These are phyloP conservation scores for Prochilodus magdalenae DNA, from an alignment of 2,113 vertebrate species.

Conservation along the genomic window DNA sequence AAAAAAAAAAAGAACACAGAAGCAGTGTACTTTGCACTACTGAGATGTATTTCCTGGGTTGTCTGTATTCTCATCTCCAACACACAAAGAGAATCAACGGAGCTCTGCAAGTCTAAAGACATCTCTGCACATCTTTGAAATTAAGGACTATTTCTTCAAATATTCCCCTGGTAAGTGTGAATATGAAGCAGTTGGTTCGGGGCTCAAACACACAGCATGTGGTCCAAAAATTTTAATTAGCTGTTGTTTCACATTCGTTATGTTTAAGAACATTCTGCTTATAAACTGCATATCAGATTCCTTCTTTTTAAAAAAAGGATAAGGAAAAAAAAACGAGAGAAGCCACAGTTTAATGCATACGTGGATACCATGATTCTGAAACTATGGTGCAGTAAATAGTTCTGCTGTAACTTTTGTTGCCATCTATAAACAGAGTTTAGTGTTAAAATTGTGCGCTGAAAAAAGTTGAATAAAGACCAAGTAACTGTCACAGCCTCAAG, in stretches of 20 bases:
- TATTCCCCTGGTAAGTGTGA: conserved; percentile 29
- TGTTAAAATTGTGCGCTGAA: not conserved
- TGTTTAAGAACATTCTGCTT: not conserved
- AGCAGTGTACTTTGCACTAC: not conserved
- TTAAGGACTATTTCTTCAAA: not conserved
- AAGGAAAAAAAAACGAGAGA: not conserved
- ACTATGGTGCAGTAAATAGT: not conserved
- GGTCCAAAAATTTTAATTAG: not conserved
- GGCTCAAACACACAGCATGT: not conserved
- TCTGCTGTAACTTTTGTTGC: not conserved
- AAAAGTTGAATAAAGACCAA: not conserved
- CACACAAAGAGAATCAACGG: not conserved
- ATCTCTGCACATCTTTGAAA: not conserved
- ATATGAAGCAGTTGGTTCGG: not conserved
- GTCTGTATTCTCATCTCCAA: not conserved
- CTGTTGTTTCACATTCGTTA: not conserved
- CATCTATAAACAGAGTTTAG: not conserved
- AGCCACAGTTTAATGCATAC: not conserved
- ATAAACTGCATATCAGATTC: no score
- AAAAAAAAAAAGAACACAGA: not conserved
- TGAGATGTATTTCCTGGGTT: conserved; percentile 45
- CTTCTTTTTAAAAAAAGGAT: not conserved
- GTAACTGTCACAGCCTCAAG: not conserved
- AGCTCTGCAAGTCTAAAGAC: not conserved
- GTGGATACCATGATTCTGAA: not conserved